Base-by-base conservation (phyloP, 2,113 vertebrate genomes). In the Cyrtonyx montezumae region DNA sequence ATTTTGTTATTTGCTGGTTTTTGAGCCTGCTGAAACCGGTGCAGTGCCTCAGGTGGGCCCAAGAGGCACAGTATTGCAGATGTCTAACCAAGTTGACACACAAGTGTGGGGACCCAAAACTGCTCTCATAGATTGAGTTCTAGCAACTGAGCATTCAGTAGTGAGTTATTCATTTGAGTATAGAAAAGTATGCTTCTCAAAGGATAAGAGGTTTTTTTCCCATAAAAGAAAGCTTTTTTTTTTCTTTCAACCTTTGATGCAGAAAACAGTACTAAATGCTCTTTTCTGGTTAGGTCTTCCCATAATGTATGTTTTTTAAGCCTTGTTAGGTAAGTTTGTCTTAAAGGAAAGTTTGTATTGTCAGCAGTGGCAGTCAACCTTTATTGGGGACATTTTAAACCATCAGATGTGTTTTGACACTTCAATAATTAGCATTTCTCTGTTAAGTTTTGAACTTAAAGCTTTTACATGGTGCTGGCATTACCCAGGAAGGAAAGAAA, bases 1-100 rank as follows among this genome's bases (percentile, higher is more conserved):
- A 20, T 69, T 89, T 79, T n/a, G 20, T 84, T 88, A 69, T 74
- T 93, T 94, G 71, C 79, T 91, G n/a, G 45, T 94, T 90, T 83
- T 66, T 75, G 87, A 88, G 85, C 26, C 71, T 91, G 65, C 56
- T 90, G 69, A 77, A 84, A 83, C 69, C 66, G 65, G 30, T 58
- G 40, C n/a, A 20, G 12, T 77, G 40, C 46, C 65, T 83, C 84
- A 80, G 79, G 34, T 25, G 58, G 48, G 7, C 34, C 79, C 13
- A 9, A 65, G 58, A 76, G 82, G 68, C 68, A 11, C 0, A 23
- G 32, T 19, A 22, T 43, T 87, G 75, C 84, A 84, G 2, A 43
- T 70, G 40, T 61, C 71, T 71, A 6, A 34, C 36, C 4, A 26
- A 42, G 25, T 32, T 59, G 51, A 88, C 51, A 36, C 40, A 77